A percentile compares a stretch with the other conserved stretches of the same genome.
These are phyloP conservation scores for Unio pictorum DNA, from an alignment of 2,888 invertebrate genomes.

Conservation along the genomic window DNA sequence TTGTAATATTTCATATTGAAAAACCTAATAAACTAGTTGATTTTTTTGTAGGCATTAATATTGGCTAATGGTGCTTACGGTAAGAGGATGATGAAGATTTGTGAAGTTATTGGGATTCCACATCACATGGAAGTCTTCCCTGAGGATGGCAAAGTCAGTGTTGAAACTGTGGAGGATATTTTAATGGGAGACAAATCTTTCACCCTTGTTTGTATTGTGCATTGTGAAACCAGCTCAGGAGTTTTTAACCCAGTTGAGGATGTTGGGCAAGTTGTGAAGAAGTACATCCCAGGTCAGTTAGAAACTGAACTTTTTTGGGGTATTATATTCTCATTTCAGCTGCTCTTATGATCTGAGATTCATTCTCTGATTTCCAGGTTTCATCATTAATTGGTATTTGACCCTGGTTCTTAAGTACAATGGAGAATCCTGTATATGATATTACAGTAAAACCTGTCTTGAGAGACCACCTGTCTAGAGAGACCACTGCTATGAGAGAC, in stretches of 20 bases:
- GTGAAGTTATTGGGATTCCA: conserved; percentile 66
- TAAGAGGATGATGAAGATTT: conserved; percentile 71
- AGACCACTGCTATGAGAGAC: too few species aligned
- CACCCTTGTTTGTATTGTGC: conserved; percentile 71
- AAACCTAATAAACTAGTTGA: not conserved
- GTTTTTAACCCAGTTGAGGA: conserved; percentile 71
- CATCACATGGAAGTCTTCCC: conserved; percentile 64
- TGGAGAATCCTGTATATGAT: too few species aligned
- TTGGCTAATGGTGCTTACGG: conserved; percentile 73
- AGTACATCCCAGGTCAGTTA: conserved; percentile 51
- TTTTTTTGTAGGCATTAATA: conserved; percentile 67
- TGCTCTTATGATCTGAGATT: too few species aligned
- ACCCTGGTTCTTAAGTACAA: too few species aligned
- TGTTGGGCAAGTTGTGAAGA: conserved; percentile 69
- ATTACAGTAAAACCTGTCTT: too few species aligned
- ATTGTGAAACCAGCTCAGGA: conserved; percentile 74
- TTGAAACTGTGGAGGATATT: conserved; percentile 50
- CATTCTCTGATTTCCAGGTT: too few species aligned
- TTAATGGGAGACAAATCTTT: conserved; percentile 58
- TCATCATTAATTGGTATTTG: too few species aligned
- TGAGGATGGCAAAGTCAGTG: conserved; percentile 66
- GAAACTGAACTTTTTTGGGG: not conserved
- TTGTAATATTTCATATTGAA: not conserved
- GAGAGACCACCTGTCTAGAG: too few species aligned
- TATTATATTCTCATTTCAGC: not conserved